Base-by-base conservation (phyloP, 1,140 invertebrate genomes). In the Chironomus tepperi region DNA sequence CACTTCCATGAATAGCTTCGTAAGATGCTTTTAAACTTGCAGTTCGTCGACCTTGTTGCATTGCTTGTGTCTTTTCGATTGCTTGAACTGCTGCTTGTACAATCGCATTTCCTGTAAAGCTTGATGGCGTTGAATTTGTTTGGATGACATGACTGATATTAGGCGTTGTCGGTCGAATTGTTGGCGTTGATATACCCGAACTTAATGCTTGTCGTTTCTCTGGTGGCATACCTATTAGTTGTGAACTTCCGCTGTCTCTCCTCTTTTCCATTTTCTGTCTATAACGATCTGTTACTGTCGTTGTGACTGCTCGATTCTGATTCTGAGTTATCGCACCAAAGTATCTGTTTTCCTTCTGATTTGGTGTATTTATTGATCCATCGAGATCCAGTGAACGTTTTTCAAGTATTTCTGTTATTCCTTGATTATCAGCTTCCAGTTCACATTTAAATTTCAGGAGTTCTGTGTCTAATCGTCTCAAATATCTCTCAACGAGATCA, bases 391-490 rank as follows among this genome's bases (percentile, higher is more conserved):
- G 82, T 0, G 92, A 94, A n/a, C 91, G 84, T 84, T 97, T 98
- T 83, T 99, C 97, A 75, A 99, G 82, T 43, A 97, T 87, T 85
- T 98, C 96, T 10, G 97, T 99, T 70, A 99, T 98, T 16, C 97
- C 97, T 77, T 96, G 94, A 85, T 98, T 96, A 83, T 98, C 97
- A 24, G 96, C 96, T 85, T 99, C 97, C 65, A 99, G 81, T 84
- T 99, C 97, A 88, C 97, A 95, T 85, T 98, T 98, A 83, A 99
- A 99, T 83, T 99, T 98, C 77, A 95, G 90, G 43, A 98, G 82
- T 82, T 99, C 97, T 80, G 94, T 94, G 81, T 98, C 97, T 72
- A 99, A 84, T 83, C 94, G 88, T 76, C 96, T 85, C 77, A 97
- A 86, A 85, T 98, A 98, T 80, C 95, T 89, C 79, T 97, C 93